Base-by-base conservation (phyloP, 2,888 invertebrate species). In the Drosophila stalkeri region DNA sequence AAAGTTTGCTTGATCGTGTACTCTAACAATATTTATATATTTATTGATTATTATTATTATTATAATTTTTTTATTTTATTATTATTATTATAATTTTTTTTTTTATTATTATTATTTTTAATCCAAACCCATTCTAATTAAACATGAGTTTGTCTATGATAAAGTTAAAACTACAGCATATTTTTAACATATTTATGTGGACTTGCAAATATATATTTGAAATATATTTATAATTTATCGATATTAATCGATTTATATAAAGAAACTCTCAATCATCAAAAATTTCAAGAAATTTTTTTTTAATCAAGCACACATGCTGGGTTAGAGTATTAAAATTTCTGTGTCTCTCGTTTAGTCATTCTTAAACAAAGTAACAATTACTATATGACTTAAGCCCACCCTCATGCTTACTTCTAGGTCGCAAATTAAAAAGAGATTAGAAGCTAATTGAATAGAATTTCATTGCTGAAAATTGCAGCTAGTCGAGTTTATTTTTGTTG, bases 381-480 rank as follows among this genome's bases (percentile, higher is more conserved):
- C 43, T 43, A 9, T 18, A 43, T 43, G 35, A 46, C n/a, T 35
- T 35, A 39, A 61, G 23, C 20, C 35, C 57, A 52, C 51, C 49
- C 56, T 49, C 55, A 23, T 5, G 41, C 12, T 20, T 6, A 52
- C 23, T 72, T 43, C 43, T 11, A 56, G 52, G 31, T 33, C 39
- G 47, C 43, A 46, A 70, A 82, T 82, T 81, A 66, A 82, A 83
- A 73, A 67, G 12, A 46, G 65, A 80, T 77, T 86, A 66, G 43
- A 68, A 57, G 18, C n/a, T 65, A 12, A 51, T 68, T 51, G 16
- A 51, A 67, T 37, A 57, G 44, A 39, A 37, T 62, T 33, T 31
- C 4, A 39, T 47, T 44, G 51, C 18, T 18, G 31, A 35, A 37
- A 9, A 60, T 43, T 39, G 37, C 43, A 31, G 18, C 33, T 52